Conservation (phyloP, 2,888 invertebrate species). For the Tethea ocularis region DNA sequence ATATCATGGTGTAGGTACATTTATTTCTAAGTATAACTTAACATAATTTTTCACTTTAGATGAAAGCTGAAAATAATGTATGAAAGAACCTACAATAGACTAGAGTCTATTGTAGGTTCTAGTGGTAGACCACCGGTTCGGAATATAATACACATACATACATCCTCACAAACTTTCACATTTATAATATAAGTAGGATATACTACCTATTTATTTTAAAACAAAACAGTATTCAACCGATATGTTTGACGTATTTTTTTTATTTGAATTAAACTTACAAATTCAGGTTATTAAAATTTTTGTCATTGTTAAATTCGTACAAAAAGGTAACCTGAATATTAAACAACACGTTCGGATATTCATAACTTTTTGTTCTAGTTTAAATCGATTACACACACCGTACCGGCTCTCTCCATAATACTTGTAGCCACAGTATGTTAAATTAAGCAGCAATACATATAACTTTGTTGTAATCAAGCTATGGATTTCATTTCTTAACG, state of each 20-base stretch:
- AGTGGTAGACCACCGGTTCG: too few relatives aligned
- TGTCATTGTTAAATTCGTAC: background rate
- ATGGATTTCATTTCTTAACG: background rate
- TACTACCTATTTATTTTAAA: too few relatives aligned
- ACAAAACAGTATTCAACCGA: background rate
- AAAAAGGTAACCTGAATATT: background rate
- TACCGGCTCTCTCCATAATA: slow-evolving; percentile 5
- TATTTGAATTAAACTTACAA: background rate
- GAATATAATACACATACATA: too few relatives aligned
- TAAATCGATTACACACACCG: background rate
- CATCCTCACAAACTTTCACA: too few relatives aligned
- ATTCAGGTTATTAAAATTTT: background rate
- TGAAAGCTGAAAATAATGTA: too few relatives aligned
- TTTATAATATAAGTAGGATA: too few relatives aligned
- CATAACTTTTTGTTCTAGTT: background rate
- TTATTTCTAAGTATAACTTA: too few relatives aligned
- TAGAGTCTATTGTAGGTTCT: too few relatives aligned
- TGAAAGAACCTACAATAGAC: too few relatives aligned
- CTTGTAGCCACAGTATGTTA: background rate
- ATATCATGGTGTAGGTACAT: background rate
- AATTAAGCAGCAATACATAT: background rate
- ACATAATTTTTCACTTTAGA: too few relatives aligned
- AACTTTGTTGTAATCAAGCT: background rate
- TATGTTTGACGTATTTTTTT: background rate
- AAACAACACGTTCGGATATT: background rate